phyloP scores from a whole-genome alignment of 2,888 invertebrate genomes.

The Andrena camellia region DNA sequence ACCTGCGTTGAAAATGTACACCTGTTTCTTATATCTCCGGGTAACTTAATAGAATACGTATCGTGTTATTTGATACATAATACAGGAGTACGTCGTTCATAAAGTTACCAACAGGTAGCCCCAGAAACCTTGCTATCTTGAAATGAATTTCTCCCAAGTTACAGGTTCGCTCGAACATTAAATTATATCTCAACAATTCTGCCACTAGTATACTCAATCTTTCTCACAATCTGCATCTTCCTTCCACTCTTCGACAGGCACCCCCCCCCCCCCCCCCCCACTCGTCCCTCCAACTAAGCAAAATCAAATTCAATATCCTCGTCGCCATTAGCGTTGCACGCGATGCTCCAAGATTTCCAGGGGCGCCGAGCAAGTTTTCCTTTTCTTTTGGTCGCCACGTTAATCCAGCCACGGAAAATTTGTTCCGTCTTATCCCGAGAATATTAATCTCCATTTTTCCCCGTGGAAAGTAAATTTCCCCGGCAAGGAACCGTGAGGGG shows the following conservation, averaged over 20 bases:
- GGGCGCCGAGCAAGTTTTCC: background rate
- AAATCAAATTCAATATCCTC: background rate
- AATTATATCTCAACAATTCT: too few relatives aligned
- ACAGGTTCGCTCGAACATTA: too few relatives aligned
- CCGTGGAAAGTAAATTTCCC: conserved; percentile 16
- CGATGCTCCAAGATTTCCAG: background rate
- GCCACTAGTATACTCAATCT: background rate
- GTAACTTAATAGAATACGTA: too few relatives aligned
- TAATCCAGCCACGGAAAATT: conserved; percentile 7
- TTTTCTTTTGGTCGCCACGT: background rate
- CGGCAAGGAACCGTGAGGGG: background rate
- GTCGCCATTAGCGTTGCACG: background rate
- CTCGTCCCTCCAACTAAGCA: background rate
- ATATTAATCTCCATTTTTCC: background rate
- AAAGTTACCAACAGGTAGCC: too few relatives aligned
- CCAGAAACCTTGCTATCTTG: too few relatives aligned
- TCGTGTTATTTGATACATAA: too few relatives aligned
- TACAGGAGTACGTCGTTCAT: too few relatives aligned
- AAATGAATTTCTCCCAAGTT: too few relatives aligned
- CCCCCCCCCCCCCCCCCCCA: background rate
- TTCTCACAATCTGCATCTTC: background rate
- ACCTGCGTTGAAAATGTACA: background rate
- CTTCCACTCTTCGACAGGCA: background rate
- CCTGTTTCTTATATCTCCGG: too few relatives aligned
- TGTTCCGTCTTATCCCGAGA: conserved; percentile 1